A percentile compares a stretch with the other conserved stretches of the same genome.
These are phyloP conservation scores for Tetranychus urticae DNA, from an alignment of 1,140 invertebrate genomes.

Conservation along the genomic window DNA sequence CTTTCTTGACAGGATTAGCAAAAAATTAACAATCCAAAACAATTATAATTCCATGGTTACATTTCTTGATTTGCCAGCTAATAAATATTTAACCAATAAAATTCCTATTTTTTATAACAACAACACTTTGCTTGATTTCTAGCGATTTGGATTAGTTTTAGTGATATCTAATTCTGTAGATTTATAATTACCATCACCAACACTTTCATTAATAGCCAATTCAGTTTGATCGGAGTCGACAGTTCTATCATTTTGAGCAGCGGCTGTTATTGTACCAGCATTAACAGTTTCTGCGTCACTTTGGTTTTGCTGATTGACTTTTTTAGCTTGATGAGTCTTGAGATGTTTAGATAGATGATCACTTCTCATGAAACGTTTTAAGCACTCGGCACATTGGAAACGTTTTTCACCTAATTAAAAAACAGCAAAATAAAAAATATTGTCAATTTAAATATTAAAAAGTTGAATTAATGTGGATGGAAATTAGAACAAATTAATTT, in stretches of 20 bases:
- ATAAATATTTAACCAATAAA: no score
- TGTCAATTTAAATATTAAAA: background rate
- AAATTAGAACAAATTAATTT: no score
- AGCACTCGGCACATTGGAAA: constrained; percentile 53
- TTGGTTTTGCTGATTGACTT: constrained; percentile 8
- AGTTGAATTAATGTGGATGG: no score
- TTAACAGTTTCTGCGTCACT: constrained; percentile 3
- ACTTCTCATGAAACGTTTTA: constrained; percentile 64
- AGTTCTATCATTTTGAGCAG: constrained; percentile 17
- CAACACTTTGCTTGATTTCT: no score
- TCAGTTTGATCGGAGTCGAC: constrained; percentile 19
- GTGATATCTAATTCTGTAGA: no score
- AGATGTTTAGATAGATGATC: constrained; percentile 70
- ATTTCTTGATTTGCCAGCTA: no score
- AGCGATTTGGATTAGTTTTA: no score
- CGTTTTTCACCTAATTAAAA: constrained; percentile 43
- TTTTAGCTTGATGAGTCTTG: constrained; percentile 52
- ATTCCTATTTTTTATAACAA: no score
- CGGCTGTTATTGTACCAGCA: background rate
- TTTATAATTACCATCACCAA: constrained; percentile 7
- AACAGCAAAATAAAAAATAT: constrained; percentile 2
- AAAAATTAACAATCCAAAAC: no score
- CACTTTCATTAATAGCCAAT: constrained; percentile 16
- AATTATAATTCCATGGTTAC: no score
- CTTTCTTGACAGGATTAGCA: no score